Percentiles rank a stretch among this genome's conserved stretches.
These are phyloP conservation scores for Phenganax subtilis DNA, from an alignment of 92 coral and sea anemone species.

Conservation along the genomic window DNA sequence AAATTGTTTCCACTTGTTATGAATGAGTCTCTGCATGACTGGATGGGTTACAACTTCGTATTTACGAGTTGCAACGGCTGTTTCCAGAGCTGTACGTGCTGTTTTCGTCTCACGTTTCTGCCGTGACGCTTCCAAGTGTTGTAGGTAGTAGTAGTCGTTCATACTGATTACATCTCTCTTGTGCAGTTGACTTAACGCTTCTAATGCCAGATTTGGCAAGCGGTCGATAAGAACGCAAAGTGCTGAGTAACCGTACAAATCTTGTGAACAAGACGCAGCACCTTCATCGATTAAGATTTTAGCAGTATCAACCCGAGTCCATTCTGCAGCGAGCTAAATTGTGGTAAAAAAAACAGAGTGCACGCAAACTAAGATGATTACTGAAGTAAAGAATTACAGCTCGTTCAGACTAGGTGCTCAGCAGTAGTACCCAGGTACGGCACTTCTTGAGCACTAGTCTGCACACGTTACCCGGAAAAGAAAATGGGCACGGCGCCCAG, in stretches of 20 bases:
- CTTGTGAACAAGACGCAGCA: constrained; percentile 57
- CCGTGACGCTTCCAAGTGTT: constrained; percentile 83
- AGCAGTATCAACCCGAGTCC: constrained; percentile 38
- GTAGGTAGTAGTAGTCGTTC: constrained; percentile 73
- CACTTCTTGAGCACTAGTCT: too few relatives aligned
- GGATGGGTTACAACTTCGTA: constrained; percentile 95
- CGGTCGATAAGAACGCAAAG: constrained; percentile 54
- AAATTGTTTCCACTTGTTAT: constrained; percentile 78
- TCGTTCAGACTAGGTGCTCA: too few relatives aligned
- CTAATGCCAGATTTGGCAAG: constrained; percentile 63
- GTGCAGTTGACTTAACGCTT: constrained; percentile 80
- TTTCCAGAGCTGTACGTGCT: constrained; percentile 85
- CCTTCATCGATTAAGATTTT: constrained; percentile 58
- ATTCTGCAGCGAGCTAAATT: constrained; percentile 31
- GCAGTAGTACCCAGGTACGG: too few relatives aligned
- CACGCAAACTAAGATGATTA: neutral
- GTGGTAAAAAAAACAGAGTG: neutral
- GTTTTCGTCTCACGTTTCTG: constrained; percentile 76
- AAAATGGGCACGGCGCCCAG: too few relatives aligned
- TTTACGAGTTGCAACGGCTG: constrained; percentile 76
- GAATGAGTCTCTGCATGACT: constrained; percentile 79
- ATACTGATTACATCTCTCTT: constrained; percentile 80
- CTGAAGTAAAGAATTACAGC: neutral
- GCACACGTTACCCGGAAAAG: too few relatives aligned
- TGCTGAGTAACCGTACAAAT: constrained; percentile 58